These are phyloP conservation scores for Astyanax mexicanus DNA, from an alignment of 2,797 vertebrate genomes.

Conservation along the genomic window DNA sequence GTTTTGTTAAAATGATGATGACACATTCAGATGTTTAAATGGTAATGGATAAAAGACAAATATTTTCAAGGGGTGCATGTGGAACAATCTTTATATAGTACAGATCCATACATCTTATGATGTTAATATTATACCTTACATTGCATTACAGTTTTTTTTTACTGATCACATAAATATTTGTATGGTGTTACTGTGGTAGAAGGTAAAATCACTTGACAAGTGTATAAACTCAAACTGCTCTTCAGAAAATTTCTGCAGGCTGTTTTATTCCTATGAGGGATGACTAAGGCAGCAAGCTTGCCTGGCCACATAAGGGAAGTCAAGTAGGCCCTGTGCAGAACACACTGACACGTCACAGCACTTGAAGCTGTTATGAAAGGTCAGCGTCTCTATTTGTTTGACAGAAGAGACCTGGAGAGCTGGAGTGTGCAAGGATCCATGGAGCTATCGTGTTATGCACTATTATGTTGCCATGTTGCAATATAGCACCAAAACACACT, in stretches of 20 bases:
- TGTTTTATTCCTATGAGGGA: slow-evolving; percentile 28
- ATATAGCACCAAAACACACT: slow-evolving; percentile 11
- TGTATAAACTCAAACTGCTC: slow-evolving; percentile 22
- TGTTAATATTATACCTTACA: too few species aligned
- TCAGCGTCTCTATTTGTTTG: slow-evolving; percentile 30
- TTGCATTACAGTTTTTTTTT: too few species aligned
- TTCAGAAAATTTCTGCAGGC: slow-evolving; percentile 43
- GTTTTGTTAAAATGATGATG: too few species aligned
- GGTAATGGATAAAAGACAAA: too few species aligned
- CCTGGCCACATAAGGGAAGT: slow-evolving; percentile 59
- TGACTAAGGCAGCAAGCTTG: slow-evolving; percentile 44
- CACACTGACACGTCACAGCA: slow-evolving; percentile 27
- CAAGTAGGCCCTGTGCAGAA: slow-evolving; percentile 23
- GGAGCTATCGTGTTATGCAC: slow-evolving; percentile 29
- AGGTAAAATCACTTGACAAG: slow-evolving; percentile 13
- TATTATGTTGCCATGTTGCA: slow-evolving; percentile 18
- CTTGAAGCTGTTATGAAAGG: slow-evolving; percentile 16
- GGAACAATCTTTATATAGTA: too few species aligned
- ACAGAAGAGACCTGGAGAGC: slow-evolving; percentile 15
- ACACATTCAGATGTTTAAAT: too few species aligned
- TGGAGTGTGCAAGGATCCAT: slow-evolving; percentile 8
- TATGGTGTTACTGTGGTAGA: neutral
- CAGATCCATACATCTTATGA: too few species aligned
- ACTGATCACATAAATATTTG: neutral
- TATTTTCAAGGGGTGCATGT: too few species aligned